These are phyloP conservation scores for Halesus radiatus DNA, from an alignment of 1,140 invertebrate genomes.

Conservation along the genomic window DNA sequence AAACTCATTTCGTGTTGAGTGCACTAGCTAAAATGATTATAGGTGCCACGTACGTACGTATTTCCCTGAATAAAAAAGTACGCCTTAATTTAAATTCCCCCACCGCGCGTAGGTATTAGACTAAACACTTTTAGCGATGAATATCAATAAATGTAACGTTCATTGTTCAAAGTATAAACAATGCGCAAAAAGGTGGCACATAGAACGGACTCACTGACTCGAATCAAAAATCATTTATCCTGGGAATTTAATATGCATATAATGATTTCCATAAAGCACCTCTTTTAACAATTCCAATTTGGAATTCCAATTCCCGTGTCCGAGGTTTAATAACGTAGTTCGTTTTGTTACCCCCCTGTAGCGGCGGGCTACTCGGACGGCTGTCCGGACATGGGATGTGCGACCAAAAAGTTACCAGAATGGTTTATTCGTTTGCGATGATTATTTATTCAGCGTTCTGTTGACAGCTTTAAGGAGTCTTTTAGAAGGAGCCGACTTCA, in stretches of 20 bases:
- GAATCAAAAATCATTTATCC: neutral
- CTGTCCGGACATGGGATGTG: neutral
- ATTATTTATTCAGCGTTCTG: no score
- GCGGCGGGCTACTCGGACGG: neutral
- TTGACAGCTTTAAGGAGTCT: no score
- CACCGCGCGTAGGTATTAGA: no score
- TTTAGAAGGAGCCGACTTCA: no score
- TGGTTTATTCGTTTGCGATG: no score
- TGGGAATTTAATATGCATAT: slow-evolving; percentile 19
- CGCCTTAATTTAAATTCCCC: no score
- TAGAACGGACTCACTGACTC: neutral
- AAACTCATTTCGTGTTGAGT: no score
- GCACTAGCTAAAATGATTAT: no score
- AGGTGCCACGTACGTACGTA: no score
- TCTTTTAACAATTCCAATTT: slow-evolving; percentile 22
- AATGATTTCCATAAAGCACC: slow-evolving; percentile 5
- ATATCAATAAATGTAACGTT: no score
- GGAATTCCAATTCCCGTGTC: slow-evolving; percentile 29
- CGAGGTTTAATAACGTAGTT: slow-evolving; percentile 11
- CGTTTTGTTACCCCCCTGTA: slow-evolving; percentile 1
- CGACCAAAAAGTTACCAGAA: neutral
- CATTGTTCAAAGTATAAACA: neutral
- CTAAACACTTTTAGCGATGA: no score
- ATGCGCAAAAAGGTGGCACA: neutral
- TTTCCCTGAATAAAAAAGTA: no score